Base-by-base conservation (phyloP, 2,797 vertebrate species). In the Morelia viridis region DNA sequence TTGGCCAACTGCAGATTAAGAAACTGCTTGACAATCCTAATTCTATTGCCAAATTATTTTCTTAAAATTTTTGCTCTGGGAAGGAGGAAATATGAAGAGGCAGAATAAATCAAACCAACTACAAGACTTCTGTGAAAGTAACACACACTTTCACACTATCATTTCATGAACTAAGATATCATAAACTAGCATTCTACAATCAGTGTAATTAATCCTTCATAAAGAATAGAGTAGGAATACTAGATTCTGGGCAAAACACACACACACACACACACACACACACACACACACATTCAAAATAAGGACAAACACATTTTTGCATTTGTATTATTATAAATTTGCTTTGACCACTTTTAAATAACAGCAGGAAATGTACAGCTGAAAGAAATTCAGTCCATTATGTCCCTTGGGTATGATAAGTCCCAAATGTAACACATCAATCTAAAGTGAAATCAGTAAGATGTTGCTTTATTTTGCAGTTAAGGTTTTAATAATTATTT, bases 41-140 rank as follows among this genome's bases (percentile, higher is more conserved):
- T 26, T 57, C 92, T 90, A n/a, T 10, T 94, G 13, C 28, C 92
- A 76, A 31, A 56, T 84, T 92, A 89, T 91, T 91, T 85, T 91
- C 31, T 50, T 41, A 24, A 80, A 17, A 11, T 58, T 26, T n/a
- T 83, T 19, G 35, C 0, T 53, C 13, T 71, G 5, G 62, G 92
- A 92, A 57, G 22, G 92, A 68, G 46, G 1, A 0, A n/a, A 5
- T n/a, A 71, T 10, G 28, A 7, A n/a, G 50, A 4, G 31, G 46
- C 61, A 84, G 80, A 31, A 84, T 11, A 26, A 15, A 13, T 57
- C 61, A 85, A 65, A 58, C 5, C 15, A 50, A 3, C 4, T 41
- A 50, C 60, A 85, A 28, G 26, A 92, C 89, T 92, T 90, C 46
- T 88, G 89, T 22, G 84, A 87, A 91, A 88, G 10, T 41, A 58